phyloP scores from a whole-genome alignment of 2,113 vertebrate species.

The Condylura cristata region DNA sequence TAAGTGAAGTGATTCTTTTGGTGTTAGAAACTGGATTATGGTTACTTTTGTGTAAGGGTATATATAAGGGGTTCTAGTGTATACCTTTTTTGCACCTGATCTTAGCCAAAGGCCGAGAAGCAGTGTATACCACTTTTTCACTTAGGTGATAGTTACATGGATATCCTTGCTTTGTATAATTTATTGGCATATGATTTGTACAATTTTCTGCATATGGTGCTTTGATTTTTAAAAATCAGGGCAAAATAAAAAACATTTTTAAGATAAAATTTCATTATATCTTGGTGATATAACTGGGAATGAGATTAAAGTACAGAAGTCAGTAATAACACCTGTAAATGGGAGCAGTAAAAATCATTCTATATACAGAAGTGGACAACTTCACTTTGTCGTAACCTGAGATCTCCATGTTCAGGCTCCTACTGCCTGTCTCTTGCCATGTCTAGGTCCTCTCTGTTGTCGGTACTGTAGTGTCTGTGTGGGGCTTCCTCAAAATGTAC shows the following conservation, averaged over 20 bases:
- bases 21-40: neutral
- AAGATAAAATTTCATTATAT: neutral
- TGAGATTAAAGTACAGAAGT: neutral
- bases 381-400: neutral
- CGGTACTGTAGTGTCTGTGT: neutral
- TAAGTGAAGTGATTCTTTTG: neutral
- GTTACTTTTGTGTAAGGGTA: neutral
- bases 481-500: neutral
- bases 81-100: neutral
- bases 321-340: neutral
- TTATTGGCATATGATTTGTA: neutral
- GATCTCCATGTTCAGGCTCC: neutral
- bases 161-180: neutral
- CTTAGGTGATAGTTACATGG: neutral
- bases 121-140: neutral
- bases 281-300: neutral
- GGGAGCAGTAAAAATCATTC: neutral
- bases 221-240: constrained; percentile 7
- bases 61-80: neutral
- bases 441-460: neutral
- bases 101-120: no score
- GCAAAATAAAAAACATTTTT: constrained; percentile 33
- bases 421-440: neutral
- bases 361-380: neutral
- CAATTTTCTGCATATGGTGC: neutral